phyloP scores from a whole-genome alignment of 2,113 vertebrate species.

The Sprattus sprattus region DNA sequence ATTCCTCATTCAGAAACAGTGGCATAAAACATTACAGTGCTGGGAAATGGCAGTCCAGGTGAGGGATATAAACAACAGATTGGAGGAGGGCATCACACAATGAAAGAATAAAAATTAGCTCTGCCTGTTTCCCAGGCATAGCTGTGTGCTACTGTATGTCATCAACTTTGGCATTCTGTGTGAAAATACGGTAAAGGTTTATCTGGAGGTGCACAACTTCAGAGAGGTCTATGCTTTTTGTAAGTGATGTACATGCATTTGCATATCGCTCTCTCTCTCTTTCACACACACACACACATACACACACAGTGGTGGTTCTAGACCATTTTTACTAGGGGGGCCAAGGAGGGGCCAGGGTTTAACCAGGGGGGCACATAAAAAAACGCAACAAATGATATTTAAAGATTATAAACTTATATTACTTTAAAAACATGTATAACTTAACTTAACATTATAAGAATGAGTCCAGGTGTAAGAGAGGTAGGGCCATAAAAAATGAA shows the following conservation, averaged over 20 bases:
- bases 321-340: too few relatives aligned
- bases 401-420: too few relatives aligned
- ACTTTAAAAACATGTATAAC: too few relatives aligned
- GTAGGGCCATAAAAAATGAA: too few relatives aligned
- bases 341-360: too few relatives aligned
- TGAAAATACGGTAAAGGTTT: neutral
- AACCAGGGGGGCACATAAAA: too few relatives aligned
- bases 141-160: neutral
- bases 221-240: neutral
- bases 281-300: conserved; percentile 18
- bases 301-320: too few relatives aligned
- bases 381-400: too few relatives aligned
- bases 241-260: neutral
- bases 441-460: too few relatives aligned
- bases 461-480: too few relatives aligned
- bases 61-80: neutral
- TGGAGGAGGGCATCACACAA: neutral
- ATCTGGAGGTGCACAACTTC: neutral
- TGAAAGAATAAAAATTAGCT: neutral
- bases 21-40: neutral
- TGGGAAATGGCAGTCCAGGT: neutral
- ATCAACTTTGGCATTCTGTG: neutral
- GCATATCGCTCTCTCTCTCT: conserved; percentile 10
- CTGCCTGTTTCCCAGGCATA: neutral
- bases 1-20: neutral